These are phyloP conservation scores for Sinosuthora webbiana DNA, from an alignment of 2,113 vertebrate species.

Conservation along the genomic window DNA sequence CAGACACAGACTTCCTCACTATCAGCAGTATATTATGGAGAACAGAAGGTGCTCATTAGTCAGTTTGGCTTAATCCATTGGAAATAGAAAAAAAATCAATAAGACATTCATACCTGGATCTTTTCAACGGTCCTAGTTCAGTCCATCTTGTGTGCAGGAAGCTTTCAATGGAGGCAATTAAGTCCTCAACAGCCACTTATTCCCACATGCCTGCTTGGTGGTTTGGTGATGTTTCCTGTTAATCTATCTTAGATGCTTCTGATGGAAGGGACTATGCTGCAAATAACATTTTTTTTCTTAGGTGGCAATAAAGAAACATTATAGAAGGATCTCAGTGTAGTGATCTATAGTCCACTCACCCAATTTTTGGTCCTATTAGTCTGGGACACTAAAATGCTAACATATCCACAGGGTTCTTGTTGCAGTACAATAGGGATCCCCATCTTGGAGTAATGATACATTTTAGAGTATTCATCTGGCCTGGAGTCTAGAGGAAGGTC, in stretches of 20 bases:
- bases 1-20: not conserved
- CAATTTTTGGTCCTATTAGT: not conserved
- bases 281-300: not conserved
- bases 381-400: not conserved
- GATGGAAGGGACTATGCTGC: not conserved
- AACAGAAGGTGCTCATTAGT: not conserved
- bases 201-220: not conserved
- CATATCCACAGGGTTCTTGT: not conserved
- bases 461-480: not conserved
- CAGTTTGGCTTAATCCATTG: not conserved
- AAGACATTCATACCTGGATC: not conserved
- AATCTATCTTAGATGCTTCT: not conserved
- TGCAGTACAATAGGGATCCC: not conserved
- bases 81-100: not conserved
- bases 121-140: not conserved
- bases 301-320: not conserved
- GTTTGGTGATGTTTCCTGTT: not conserved
- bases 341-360: not conserved
- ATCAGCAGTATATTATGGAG: not conserved
- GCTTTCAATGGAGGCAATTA: not conserved
- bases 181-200: not conserved
- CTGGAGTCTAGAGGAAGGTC: not conserved
- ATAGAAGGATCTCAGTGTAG: not conserved
- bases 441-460: not conserved
- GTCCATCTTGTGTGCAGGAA: not conserved